Percentiles rank a stretch among this genome's conserved stretches.
Evolutionary conservation across 2,888 invertebrate species (phyloP).

Genomic region (Panopea generosa): DNA sequence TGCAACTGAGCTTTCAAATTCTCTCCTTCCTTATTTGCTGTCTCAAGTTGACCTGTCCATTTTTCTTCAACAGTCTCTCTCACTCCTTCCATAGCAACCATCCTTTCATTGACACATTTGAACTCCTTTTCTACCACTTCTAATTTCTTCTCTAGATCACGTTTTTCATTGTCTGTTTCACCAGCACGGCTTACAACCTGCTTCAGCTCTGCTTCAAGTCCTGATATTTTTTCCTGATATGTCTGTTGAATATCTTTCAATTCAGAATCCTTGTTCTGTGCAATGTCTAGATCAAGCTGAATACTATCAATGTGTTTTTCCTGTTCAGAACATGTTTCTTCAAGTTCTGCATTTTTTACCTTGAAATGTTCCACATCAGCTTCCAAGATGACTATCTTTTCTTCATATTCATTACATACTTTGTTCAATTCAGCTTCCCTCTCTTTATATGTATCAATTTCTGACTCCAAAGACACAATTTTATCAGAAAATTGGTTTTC

Average conservation of each 20-base stretch:
- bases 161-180: not conserved
- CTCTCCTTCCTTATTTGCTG: not conserved
- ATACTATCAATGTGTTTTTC: slow-evolving; percentile 6
- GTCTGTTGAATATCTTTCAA: not conserved
- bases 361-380: slow-evolving; percentile 19
- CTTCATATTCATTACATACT: slow-evolving; percentile 32
- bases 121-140: not conserved
- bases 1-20: slow-evolving; percentile 11
- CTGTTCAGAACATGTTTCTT: slow-evolving; percentile 7
- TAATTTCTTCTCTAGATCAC: slow-evolving; percentile 1
- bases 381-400: slow-evolving; percentile 25
- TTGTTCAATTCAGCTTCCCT: slow-evolving; percentile 22
- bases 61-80: slow-evolving; percentile 15
- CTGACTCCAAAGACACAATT: slow-evolving; percentile 27
- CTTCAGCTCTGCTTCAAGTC: slow-evolving; percentile 1
- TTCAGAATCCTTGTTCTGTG: slow-evolving; percentile 8
- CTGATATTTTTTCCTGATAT: slow-evolving; percentile 1
- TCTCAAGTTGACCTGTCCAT: slow-evolving; percentile 6
- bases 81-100: slow-evolving; percentile 18
- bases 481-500: slow-evolving; percentile 20
- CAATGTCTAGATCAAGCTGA: slow-evolving; percentile 26
- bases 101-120: slow-evolving; percentile 15
- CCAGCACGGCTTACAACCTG: not conserved
- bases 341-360: slow-evolving; percentile 22
- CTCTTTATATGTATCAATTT: slow-evolving; percentile 27